Conservation (phyloP, 2,113 vertebrate genomes). For the Lagenorhynchus albirostris region DNA sequence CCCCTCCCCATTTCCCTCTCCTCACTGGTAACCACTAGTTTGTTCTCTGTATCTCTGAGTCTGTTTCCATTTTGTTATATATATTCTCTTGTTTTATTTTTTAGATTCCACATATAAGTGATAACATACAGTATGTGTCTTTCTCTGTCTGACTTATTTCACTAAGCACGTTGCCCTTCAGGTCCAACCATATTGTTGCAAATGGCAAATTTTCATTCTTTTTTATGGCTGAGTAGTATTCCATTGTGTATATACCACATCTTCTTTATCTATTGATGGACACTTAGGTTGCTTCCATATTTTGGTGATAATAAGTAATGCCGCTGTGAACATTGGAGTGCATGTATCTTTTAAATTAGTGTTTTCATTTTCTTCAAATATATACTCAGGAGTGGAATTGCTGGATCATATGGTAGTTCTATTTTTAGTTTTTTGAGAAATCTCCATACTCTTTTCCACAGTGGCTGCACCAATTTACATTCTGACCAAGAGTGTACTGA, state of each 20-base stretch:
- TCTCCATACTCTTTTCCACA: background rate
- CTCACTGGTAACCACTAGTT: background rate
- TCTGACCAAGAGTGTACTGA: background rate
- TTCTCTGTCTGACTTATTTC: background rate
- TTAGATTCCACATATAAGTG: background rate
- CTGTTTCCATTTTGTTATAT: background rate
- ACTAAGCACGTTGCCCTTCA: background rate
- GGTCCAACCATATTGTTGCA: background rate
- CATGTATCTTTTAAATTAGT: background rate
- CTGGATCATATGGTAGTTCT: background rate
- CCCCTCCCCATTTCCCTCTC: background rate
- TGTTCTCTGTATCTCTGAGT: background rate
- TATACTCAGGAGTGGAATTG: background rate
- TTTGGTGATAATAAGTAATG: background rate
- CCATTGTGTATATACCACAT: background rate
- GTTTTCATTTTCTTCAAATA: background rate
- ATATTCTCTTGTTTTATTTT: background rate
- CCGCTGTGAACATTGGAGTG: background rate
- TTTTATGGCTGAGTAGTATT: background rate
- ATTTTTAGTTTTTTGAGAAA: background rate
- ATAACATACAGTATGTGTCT: background rate
- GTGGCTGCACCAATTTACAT: background rate
- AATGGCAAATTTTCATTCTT: background rate
- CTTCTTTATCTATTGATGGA: background rate
- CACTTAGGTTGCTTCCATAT: background rate